Evolutionary conservation across 2,797 vertebrate species (phyloP).

Genomic region (Tapirus indicus): DNA sequence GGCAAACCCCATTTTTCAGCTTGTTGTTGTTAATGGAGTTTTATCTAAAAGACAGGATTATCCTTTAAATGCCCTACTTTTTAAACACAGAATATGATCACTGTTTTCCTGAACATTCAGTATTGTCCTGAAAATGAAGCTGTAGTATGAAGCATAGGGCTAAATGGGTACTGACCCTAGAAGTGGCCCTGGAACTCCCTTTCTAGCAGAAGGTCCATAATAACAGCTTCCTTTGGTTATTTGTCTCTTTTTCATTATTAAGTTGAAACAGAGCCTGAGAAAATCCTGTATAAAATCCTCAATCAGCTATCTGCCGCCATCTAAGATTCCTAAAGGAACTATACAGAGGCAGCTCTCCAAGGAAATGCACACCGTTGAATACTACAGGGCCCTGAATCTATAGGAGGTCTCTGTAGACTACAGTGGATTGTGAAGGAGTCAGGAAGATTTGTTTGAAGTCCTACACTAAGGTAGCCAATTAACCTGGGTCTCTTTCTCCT

Average conservation of each 20-base stretch:
- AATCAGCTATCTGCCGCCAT: neutral
- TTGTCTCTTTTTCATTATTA: constrained; percentile 9
- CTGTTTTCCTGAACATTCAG: neutral
- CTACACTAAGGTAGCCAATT: neutral
- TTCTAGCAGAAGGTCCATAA: neutral
- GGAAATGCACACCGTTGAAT: neutral
- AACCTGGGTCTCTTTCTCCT: neutral
- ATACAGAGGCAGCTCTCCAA: neutral
- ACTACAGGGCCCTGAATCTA: neutral
- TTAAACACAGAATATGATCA: neutral
- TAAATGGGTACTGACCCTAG: neutral
- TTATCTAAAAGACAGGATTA: neutral
- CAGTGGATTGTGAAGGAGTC: neutral
- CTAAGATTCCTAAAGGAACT: neutral
- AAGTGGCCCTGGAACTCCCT: neutral
- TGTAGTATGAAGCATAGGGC: neutral
- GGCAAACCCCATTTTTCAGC: neutral
- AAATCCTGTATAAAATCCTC: neutral
- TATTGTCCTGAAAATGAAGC: constrained; percentile 6
- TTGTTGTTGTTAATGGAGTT: neutral
- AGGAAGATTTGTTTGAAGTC: neutral
- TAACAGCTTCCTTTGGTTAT: neutral
- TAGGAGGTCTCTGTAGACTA: neutral
- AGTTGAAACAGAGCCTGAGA: neutral
- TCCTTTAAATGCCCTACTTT: neutral